phyloP scores from a whole-genome alignment of 2,888 invertebrate genomes.

The Galeruca laticollis region DNA sequence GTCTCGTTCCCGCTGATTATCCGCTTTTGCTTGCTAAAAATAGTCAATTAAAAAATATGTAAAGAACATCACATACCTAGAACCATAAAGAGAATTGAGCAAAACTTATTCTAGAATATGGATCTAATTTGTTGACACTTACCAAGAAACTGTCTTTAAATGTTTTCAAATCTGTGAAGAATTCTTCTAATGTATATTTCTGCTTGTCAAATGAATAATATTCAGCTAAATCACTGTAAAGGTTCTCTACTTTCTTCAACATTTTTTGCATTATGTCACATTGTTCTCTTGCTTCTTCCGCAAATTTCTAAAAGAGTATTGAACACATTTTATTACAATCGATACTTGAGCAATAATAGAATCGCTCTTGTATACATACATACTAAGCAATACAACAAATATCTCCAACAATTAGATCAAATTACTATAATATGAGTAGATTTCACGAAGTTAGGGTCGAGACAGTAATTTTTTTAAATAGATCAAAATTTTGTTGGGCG shows the following conservation, averaged over 20 bases:
- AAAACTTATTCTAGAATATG: neutral
- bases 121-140: constrained; percentile 60
- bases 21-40: constrained; percentile 82
- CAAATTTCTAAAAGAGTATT: constrained; percentile 59
- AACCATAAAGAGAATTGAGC: neutral
- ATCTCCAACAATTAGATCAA: too few species aligned
- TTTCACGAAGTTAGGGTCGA: too few species aligned
- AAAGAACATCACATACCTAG: constrained; percentile 28
- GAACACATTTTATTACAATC: neutral
- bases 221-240: constrained; percentile 87
- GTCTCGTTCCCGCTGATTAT: constrained; percentile 85
- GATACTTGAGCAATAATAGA: too few species aligned
- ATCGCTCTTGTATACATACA: too few species aligned
- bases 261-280: constrained; percentile 91
- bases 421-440: too few species aligned
- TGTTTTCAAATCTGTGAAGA: constrained; percentile 93
- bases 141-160: constrained; percentile 93
- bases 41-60: constrained; percentile 22
- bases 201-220: constrained; percentile 92
- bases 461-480: too few species aligned
- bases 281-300: constrained; percentile 85
- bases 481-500: too few species aligned
- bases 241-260: constrained; percentile 91
- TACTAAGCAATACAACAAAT: too few species aligned
- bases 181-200: constrained; percentile 95